A percentile compares a stretch with the other conserved stretches of the same genome.
phyloP scores from a whole-genome alignment of 1,140 invertebrate species.

The Schlechtendalia chinensis region DNA sequence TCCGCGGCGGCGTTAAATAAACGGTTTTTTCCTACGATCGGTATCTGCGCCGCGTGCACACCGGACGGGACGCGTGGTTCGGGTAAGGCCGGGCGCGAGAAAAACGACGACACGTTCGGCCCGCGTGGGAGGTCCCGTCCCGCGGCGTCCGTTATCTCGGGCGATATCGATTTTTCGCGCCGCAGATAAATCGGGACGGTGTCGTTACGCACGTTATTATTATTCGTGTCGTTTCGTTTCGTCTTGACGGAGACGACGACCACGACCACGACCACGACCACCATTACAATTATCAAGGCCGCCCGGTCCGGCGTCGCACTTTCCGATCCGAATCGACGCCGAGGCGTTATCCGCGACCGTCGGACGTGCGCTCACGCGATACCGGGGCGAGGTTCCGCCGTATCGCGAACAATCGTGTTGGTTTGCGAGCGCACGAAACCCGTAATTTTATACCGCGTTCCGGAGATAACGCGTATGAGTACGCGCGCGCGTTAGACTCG shows the following conservation, averaged over 20 bases:
- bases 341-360: not conserved
- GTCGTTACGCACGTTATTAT: not conserved
- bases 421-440: too few species aligned
- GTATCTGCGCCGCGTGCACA: slow-evolving; percentile 17
- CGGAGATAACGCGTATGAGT: too few species aligned
- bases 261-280: too few species aligned
- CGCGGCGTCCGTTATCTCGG: not conserved
- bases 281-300: too few species aligned
- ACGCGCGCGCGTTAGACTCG: too few species aligned
- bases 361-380: not conserved
- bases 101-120: slow-evolving; percentile 17
- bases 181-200: not conserved
- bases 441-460: too few species aligned
- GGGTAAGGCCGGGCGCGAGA: slow-evolving; percentile 21
- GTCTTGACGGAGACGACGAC: too few species aligned
- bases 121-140: slow-evolving; percentile 36
- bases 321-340: not conserved
- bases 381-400: not conserved
- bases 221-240: too few species aligned
- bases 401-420: not conserved
- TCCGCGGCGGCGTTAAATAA: slow-evolving; percentile 20
- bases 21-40: slow-evolving; percentile 31
- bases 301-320: too few species aligned
- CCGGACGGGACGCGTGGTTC: not conserved
- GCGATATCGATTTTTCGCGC: not conserved